Conservation (phyloP, 2,888 invertebrate species). For the Teleogryllus oceanicus region DNA sequence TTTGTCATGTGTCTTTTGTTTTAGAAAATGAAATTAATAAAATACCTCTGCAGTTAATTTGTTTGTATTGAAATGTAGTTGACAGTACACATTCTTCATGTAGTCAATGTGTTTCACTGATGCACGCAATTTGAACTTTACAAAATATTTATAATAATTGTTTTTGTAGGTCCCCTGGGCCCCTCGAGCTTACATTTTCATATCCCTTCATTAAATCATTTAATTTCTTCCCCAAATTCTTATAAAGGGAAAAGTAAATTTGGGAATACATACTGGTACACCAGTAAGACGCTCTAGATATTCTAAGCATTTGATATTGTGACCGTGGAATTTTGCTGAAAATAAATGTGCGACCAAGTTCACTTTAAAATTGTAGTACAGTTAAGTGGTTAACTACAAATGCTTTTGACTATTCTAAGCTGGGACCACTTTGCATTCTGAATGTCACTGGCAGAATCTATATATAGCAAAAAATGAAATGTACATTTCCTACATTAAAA, state of each 20-base stretch:
- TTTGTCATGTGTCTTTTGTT: too few species aligned
- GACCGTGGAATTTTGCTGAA: background rate
- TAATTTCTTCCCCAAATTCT: background rate
- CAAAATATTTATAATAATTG: too few species aligned
- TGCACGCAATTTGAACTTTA: too few species aligned
- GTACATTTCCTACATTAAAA: conserved; percentile 9
- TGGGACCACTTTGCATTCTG: conserved; percentile 18
- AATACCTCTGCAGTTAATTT: too few species aligned
- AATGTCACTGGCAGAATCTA: background rate
- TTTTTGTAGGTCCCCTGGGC: too few species aligned
- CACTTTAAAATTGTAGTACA: background rate
- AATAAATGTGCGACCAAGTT: background rate
- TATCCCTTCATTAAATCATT: background rate
- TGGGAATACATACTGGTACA: background rate
- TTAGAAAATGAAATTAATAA: too few species aligned
- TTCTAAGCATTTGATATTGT: background rate
- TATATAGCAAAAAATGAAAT: background rate
- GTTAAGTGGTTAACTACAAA: background rate
- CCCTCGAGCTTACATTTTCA: background rate
- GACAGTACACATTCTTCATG: too few species aligned
- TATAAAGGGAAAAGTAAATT: background rate
- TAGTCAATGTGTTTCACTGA: too few species aligned
- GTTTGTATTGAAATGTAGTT: too few species aligned
- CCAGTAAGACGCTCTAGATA: background rate
- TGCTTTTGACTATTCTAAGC: background rate